Percentiles rank a stretch among this genome's conserved stretches.
Conservation (phyloP, 1,140 invertebrate genomes). For the Carcinoscorpius rotundicauda region DNA sequence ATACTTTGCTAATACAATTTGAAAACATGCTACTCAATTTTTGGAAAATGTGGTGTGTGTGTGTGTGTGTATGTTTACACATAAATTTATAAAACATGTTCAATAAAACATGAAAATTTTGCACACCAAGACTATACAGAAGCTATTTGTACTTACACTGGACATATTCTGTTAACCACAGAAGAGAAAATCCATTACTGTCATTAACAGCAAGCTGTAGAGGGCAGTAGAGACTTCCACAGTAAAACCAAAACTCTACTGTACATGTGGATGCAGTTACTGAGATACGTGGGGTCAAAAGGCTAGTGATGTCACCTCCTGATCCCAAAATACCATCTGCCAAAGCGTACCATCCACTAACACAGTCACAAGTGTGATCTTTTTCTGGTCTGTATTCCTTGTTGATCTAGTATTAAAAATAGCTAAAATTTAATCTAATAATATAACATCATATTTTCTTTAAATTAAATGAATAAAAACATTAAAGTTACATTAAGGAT, state of each 20-base stretch:
- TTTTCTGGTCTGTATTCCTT: slow-evolving; percentile 8
- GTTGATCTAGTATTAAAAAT: slow-evolving; percentile 5
- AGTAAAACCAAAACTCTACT: slow-evolving; percentile 14
- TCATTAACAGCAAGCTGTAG: no score
- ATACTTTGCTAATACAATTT: no score
- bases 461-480: background rate
- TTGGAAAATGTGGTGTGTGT: no score
- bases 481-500: background rate
- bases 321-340: slow-evolving; percentile 10
- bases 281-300: slow-evolving; percentile 9
- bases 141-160: no score
- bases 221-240: background rate
- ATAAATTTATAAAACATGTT: no score
- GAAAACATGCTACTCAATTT: no score
- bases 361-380: slow-evolving; percentile 9
- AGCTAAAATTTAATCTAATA: background rate
- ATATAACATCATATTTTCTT: background rate
- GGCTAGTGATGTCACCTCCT: slow-evolving; percentile 6
- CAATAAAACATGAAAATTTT: no score
- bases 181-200: no score
- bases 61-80: no score
- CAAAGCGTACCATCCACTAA: slow-evolving; percentile 13
- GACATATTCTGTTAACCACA: no score
- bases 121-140: no score
- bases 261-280: slow-evolving; percentile 6